Percentiles rank a stretch among this genome's conserved stretches.
Conservation (phyloP, 2,888 invertebrate genomes). For the Mythimna impura region DNA sequence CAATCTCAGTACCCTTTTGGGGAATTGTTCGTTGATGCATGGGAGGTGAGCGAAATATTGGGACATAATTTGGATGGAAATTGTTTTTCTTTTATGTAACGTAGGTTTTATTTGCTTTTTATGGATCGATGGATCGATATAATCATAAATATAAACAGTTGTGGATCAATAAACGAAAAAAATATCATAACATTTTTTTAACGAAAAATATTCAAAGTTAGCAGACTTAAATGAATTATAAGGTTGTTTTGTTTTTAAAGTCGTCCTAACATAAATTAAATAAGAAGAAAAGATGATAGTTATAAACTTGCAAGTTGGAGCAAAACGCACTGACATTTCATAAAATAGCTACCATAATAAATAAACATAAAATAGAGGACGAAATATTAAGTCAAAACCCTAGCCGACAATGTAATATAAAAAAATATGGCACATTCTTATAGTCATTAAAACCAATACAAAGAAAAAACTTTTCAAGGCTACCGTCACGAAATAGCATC, state of each 20-base stretch:
- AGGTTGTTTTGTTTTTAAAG: not conserved
- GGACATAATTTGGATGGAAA: not conserved
- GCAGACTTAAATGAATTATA: too few species aligned
- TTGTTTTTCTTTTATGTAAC: not conserved
- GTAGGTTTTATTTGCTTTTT: not conserved
- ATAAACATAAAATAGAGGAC: too few species aligned
- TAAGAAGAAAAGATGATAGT: not conserved
- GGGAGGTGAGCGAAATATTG: not conserved
- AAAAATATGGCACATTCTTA: slow-evolving; percentile 21
- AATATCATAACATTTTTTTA: too few species aligned
- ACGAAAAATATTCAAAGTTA: too few species aligned
- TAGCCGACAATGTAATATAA: slow-evolving; percentile 4
- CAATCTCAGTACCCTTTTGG: not conserved
- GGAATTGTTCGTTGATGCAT: slow-evolving; percentile 1
- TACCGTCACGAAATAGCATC: slow-evolving; percentile 26
- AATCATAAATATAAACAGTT: too few species aligned
- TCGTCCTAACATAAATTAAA: not conserved
- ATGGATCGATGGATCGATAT: not conserved
- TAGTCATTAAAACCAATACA: slow-evolving; percentile 13
- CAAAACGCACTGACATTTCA: not conserved
- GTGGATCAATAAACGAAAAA: too few species aligned
- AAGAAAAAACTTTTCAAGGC: slow-evolving; percentile 52
- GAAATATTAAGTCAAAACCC: too few species aligned
- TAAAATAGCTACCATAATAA: not conserved
- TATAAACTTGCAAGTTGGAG: not conserved